Evolutionary conservation across 1,140 invertebrate species (phyloP), one percentile per base, ranked within the genome.

Genomic region (Chironomus tepperi): DNA sequence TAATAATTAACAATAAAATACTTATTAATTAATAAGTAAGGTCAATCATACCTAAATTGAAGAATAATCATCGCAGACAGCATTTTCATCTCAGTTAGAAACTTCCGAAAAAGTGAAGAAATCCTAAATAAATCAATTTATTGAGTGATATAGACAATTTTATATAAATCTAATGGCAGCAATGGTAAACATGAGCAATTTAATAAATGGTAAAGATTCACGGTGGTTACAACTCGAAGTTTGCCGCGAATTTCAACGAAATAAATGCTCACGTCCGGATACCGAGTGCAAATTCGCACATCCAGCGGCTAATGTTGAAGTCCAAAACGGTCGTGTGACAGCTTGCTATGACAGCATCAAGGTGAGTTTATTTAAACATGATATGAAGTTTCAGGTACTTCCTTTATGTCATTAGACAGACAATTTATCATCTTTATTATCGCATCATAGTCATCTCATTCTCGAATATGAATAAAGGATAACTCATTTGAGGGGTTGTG

Each of bases 311-410:
- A 98, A 98, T 86, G 97, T 99, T 79, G 98, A 99, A 87, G 96
- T 99, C 79, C 97, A 99, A 88, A 99, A 99, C 86, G 98, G 98
- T 84, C 89, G 97, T 81, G 98, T 99, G 79, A 99, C 97, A 77
- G 98, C 98, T 78, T 99, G 98, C 89, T 99, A 99, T 89, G 98
- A 99, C 88, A 98, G 96, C 84, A 99, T 99, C 85, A 99, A 99
- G 96, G 98, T 99, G 88, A 88, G 90, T 84, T 76, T 75, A 72
- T 34, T 57, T 73, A 34, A 5, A 34, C 24, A 34, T 34, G 24
- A 34, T 34, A 34, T 34, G 2, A 34, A 34, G 24, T 15, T 74
- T 74, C n/a, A 67, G 7, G 16, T 67, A 67, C 43, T 47, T 47
- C 15, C 24, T 34, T 34, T 34, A 34, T 34, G 5, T 34, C 24